Base-by-base conservation (phyloP, 1,140 invertebrate genomes). In the Belonocnema kinseyi region DNA sequence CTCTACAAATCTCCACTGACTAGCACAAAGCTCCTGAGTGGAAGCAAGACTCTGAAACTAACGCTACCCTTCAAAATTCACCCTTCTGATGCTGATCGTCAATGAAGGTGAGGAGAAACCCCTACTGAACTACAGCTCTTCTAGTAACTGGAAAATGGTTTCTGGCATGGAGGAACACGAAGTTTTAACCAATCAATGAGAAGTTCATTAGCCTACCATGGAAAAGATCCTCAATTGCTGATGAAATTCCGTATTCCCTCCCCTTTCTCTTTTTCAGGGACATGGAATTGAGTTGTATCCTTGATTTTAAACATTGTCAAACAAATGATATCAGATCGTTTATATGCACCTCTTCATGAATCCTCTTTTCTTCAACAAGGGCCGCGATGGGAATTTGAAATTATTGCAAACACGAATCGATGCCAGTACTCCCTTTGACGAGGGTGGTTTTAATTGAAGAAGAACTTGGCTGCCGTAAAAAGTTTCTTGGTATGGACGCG, bases 161-260 rank as follows among this genome's bases (percentile, higher is more conserved):
- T 86, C 82, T 85, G 85, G 82, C 82, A 85, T 81, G 82, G 83
- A 88, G 86, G 85, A 88, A 88, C 87, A 87, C 87, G 86, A 90
- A 90, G 90, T 90, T 90, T 90, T 87, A 90, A 90, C 87, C 88
- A 90, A 91, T 91, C 89, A 90, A 91, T 91, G 89, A 89, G 88
- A 87, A 90, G 89, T 91, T 91, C 89, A 91, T 91, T 91, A 91
- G 89, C 85, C 87, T 70, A 80, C 11, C 40, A 10, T 11, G 40
- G 40, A 7, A 6, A 56, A 21, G 3, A 56, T 56, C 13, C 54
- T 56, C 54, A 56, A 10, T 11, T 56, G 54, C 40, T 46, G 40
- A 46, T 46, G 10, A 46, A 56, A 2, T 56, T 56, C 54, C 0
- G 3, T 8, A 56, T 56, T 21, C 10, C 16, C 10, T 54, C 0